Evolutionary conservation across 2,113 vertebrate genomes (phyloP).

Genomic region (Oriolus oriolus): DNA sequence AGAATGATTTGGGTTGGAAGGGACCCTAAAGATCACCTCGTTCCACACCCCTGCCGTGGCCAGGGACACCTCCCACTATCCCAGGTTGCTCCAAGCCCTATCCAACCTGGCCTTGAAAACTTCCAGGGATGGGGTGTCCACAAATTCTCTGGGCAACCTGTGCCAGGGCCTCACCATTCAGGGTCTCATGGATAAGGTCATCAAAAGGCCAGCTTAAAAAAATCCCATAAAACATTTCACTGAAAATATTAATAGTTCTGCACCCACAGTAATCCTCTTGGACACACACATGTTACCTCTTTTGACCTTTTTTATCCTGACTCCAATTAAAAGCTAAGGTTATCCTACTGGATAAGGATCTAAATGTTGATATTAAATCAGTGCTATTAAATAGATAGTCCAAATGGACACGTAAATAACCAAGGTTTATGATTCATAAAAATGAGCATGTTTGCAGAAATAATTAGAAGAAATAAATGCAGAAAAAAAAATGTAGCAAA

Average conservation of each 20-base stretch:
- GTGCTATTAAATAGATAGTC: neutral
- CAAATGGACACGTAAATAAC: neutral
- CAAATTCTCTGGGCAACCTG: neutral
- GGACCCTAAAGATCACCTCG: fast-evolving
- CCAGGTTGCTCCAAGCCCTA: neutral
- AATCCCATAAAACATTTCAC: neutral
- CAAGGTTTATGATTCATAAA: neutral
- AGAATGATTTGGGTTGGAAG: neutral
- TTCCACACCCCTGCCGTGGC: neutral
- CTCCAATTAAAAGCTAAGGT: neutral
- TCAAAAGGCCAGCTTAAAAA: neutral
- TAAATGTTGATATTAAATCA: neutral
- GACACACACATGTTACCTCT: neutral
- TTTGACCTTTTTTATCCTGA: neutral
- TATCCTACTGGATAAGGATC: neutral
- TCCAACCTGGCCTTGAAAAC: neutral
- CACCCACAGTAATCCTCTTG: neutral
- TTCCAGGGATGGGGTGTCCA: neutral
- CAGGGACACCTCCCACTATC: neutral
- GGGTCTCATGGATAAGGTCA: neutral
- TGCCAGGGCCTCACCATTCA: neutral
- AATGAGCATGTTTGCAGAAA: neutral
- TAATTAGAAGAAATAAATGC: neutral
- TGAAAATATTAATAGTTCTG: neutral
- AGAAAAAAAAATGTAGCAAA: neutral